A percentile compares a stretch with the other conserved stretches of the same genome.
Conservation (phyloP, 1,140 invertebrate genomes). For the Vanessa tameamea region DNA sequence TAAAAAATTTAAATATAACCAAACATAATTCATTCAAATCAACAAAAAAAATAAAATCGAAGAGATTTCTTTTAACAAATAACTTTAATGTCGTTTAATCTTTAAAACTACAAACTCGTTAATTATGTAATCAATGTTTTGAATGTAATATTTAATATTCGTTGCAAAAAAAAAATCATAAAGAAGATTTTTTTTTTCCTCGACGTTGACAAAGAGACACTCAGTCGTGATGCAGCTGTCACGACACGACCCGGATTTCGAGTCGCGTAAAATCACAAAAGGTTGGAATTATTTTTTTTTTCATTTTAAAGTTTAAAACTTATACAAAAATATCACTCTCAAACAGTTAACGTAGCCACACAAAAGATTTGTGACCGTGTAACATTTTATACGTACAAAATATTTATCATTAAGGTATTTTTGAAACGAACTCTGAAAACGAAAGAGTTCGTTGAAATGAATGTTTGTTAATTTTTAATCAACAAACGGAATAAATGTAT, state of each 20-base stretch:
- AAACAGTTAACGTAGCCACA: background rate
- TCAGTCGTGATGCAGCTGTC: conserved; percentile 28
- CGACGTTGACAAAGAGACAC: conserved; percentile 30
- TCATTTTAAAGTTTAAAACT: conserved; percentile 24
- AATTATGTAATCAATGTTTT: background rate
- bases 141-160: conserved; percentile 2
- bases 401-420: background rate
- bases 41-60: too few species aligned
- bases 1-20: too few species aligned
- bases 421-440: background rate
- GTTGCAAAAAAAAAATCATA: conserved; percentile 12
- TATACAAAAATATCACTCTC: conserved; percentile 6
- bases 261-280: conserved; percentile 22
- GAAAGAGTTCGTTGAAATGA: too few species aligned
- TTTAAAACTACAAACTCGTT: too few species aligned
- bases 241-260: conserved; percentile 25
- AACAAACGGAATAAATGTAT: too few species aligned
- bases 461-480: too few species aligned
- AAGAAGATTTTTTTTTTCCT: conserved; percentile 13
- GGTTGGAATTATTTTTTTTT: conserved; percentile 16
- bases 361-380: background rate
- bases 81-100: too few species aligned
- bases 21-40: too few species aligned
- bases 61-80: too few species aligned
- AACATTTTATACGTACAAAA: background rate